These are phyloP conservation scores for Phortica variegata DNA, from an alignment of 1,140 invertebrate genomes.

Conservation along the genomic window DNA sequence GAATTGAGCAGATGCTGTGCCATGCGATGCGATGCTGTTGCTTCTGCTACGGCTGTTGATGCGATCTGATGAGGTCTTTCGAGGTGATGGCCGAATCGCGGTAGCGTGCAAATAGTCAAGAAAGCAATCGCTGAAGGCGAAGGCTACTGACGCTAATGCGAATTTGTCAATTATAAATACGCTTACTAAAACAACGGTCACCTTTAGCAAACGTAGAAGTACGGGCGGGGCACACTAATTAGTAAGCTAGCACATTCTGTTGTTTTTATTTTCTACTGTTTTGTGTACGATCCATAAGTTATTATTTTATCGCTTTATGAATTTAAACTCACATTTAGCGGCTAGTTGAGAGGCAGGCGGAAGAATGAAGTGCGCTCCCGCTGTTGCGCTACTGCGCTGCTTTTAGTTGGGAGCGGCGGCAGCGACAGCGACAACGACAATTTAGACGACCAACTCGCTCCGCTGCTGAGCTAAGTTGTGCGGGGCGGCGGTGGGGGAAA, in stretches of 20 bases:
- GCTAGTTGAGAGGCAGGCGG: slow-evolving; percentile 28
- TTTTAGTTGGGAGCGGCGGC: slow-evolving; percentile 42
- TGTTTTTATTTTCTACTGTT: slow-evolving; percentile 9
- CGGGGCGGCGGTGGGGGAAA: slow-evolving; percentile 27
- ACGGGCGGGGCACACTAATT: slow-evolving; percentile 3
- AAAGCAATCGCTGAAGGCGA: slow-evolving; percentile 1
- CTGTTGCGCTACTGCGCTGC: slow-evolving; percentile 18
- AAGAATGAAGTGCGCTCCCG: slow-evolving; percentile 19
- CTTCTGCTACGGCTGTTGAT: slow-evolving; percentile 14
- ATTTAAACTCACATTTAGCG: slow-evolving; percentile 9
- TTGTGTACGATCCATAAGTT: background rate
- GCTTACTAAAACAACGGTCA: slow-evolving; percentile 12
- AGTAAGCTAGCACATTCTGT: slow-evolving; percentile 6
- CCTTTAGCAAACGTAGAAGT: slow-evolving; percentile 12
- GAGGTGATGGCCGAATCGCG: background rate
- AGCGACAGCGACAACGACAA: background rate
- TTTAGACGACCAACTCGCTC: slow-evolving; percentile 8
- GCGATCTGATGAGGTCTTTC: background rate
- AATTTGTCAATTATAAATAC: no score
- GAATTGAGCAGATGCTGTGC: background rate
- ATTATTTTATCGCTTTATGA: background rate
- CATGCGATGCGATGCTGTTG: background rate
- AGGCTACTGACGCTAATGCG: slow-evolving; percentile 4
- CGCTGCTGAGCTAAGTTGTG: slow-evolving; percentile 31
- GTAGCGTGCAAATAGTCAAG: no score